These are phyloP conservation scores for Drosophila guanche DNA, from an alignment of 1,140 invertebrate species.

Conservation along the genomic window DNA sequence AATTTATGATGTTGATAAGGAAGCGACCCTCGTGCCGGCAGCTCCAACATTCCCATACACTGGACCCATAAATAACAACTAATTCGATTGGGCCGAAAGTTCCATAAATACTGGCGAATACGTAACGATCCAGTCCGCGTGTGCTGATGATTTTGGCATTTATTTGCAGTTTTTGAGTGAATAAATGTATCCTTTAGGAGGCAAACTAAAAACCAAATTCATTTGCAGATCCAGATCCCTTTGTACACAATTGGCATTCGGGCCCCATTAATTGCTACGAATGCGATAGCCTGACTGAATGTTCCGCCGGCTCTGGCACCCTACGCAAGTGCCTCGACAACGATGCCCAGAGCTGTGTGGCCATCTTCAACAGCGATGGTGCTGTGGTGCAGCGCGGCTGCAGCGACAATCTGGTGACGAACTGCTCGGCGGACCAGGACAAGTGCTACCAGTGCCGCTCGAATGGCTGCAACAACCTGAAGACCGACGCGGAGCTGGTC, in stretches of 20 bases:
- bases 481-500: conserved; percentile 37
- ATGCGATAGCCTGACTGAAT: conserved; percentile 50
- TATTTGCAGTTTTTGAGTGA: not conserved
- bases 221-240: conserved; percentile 53
- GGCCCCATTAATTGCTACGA: conserved; percentile 71
- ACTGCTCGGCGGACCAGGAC: conserved; percentile 18
- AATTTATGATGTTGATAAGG: conserved; percentile 34
- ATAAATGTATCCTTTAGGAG: too few species aligned
- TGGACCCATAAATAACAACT: conserved; percentile 45
- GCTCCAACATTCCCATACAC: conserved; percentile 18
- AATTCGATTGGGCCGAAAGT: conserved; percentile 38
- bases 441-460: conserved; percentile 71
- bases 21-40: conserved; percentile 7
- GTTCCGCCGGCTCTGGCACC: conserved; percentile 35
- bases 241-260: conserved; percentile 62
- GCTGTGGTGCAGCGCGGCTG: conserved; percentile 64
- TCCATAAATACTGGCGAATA: conserved; percentile 30
- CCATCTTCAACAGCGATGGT: conserved; percentile 51
- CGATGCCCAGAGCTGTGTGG: conserved; percentile 62
- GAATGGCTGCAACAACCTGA: conserved; percentile 64
- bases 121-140: conserved; percentile 13
- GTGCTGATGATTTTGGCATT: conserved; percentile 2
- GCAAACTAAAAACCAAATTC: too few species aligned
- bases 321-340: conserved; percentile 58
- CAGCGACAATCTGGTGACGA: conserved; percentile 51